phyloP scores from a whole-genome alignment of 2,888 invertebrate genomes.

The Cyaniris semiargus region DNA sequence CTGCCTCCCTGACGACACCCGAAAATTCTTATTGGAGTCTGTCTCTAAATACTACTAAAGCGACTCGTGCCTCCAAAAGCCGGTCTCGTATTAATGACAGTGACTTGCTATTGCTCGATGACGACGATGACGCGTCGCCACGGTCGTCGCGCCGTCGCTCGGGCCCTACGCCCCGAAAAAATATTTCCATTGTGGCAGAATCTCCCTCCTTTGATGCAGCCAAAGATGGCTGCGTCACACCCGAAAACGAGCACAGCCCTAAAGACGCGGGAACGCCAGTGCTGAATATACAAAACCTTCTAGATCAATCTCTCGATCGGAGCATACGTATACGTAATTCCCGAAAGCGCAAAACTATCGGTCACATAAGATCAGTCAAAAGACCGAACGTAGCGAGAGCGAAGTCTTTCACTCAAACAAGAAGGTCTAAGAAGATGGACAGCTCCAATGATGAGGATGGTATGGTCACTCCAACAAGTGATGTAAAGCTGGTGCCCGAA shows the following conservation, averaged over 20 bases:
- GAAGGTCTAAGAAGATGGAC: conserved; percentile 34
- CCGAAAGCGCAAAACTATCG: conserved; percentile 53
- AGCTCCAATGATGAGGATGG: conserved; percentile 46
- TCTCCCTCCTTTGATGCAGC: conserved; percentile 1
- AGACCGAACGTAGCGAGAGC: conserved; percentile 46
- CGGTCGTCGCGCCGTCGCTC: conserved; percentile 40
- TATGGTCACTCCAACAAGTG: conserved; percentile 64
- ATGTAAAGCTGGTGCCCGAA: conserved; percentile 58
- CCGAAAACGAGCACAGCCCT: conserved; percentile 56
- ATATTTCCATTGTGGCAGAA: conserved; percentile 38
- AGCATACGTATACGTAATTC: conserved; percentile 33
- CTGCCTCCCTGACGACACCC: conserved; percentile 53
- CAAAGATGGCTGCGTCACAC: conserved; percentile 53
- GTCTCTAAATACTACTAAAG: conserved; percentile 51
- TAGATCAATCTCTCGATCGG: conserved; percentile 51
- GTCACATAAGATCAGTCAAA: conserved; percentile 45
- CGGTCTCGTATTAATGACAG: conserved; percentile 59
- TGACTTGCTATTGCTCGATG: conserved; percentile 50
- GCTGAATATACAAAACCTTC: conserved; percentile 59
- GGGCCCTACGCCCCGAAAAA: conserved; percentile 34
- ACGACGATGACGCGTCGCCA: conserved; percentile 46
- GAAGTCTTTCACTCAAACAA: conserved; percentile 43
- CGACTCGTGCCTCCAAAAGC: conserved; percentile 53
- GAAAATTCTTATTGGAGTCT: conserved; percentile 50
- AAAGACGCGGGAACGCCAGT: conserved; percentile 61